Evolutionary conservation across 2,113 vertebrate genomes (phyloP).

Genomic region (Monopterus albus): DNA sequence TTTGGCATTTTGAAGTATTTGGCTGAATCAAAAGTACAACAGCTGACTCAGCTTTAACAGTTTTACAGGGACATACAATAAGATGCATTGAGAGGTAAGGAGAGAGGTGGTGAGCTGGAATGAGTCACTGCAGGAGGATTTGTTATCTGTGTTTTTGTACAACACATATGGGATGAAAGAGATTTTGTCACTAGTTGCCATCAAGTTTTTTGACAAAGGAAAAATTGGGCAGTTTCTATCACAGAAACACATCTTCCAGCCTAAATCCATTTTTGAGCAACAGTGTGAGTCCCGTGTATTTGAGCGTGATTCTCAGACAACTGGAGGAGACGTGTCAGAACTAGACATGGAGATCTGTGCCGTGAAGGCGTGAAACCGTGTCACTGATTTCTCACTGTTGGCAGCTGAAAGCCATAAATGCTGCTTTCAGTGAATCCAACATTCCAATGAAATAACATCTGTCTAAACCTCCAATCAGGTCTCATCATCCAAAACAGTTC

Average conservation of each 20-base stretch:
- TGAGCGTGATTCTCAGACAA: not conserved
- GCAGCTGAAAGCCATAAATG: not conserved
- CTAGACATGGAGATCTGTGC: too few species aligned
- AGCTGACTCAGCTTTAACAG: not conserved
- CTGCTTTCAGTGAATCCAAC: not conserved
- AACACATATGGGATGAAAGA: not conserved
- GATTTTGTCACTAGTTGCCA: too few species aligned
- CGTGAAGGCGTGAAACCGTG: not conserved
- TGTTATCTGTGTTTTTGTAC: too few species aligned
- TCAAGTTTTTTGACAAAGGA: too few species aligned
- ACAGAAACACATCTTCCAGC: not conserved
- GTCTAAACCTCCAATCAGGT: not conserved
- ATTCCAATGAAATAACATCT: not conserved
- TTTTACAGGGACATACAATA: not conserved
- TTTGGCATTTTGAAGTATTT: not conserved
- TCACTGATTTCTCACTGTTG: not conserved
- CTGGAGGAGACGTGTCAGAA: too few species aligned
- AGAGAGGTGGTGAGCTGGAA: not conserved
- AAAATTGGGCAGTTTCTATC: too few species aligned
- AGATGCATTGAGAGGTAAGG: not conserved
- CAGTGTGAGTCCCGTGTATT: not conserved
- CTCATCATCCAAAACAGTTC: slow-evolving; percentile 17
- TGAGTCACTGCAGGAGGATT: too few species aligned
- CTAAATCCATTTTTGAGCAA: not conserved
- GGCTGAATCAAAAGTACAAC: not conserved